Evolutionary conservation across 2,888 invertebrate species (phyloP), one percentile per base, ranked within the genome.

Genomic region (Portevinia maculata): DNA sequence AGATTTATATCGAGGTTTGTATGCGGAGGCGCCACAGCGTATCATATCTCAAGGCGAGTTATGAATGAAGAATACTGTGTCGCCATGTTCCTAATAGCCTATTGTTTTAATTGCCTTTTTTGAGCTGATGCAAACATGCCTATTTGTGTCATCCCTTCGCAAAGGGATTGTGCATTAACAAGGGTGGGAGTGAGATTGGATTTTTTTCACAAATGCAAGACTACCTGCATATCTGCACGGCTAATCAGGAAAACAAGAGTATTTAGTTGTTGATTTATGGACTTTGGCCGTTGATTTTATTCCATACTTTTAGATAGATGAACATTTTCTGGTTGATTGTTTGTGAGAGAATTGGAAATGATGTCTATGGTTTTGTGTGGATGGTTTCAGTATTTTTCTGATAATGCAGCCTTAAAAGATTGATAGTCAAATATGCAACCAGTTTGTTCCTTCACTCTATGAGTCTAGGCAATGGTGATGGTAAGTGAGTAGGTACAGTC

Each of bases 51-150:
- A 21, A 44, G 8, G 55, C 41, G 55, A 83, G 78, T 83, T 83
- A 83, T 83, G 83, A 83, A 83, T 83, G 78, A 71, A 83, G 55
- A 30, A 76, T 53, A 53, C 60, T 46, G 60, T 62, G 79, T 81
- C 83, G 83, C 83, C 83, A 71, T 73, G 60, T 62, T 65, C 70
- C 76, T 78, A 83, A 78, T 78, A 60, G 78, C 60, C 71, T 83
- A 78, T 83, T 83, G 83, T 83, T 83, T 83, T 78, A 83, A 83
- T 83, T 83, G 71, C 71, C 76, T 81, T 70, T 70, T 79, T 30
- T 59, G 39, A 64, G 32, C 41, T 81, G 70, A 81, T 71, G 64
- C 81, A 76, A 76, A 70, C 76, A 81, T 65, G 53, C 53, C 70
- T 81, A 81, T 71, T 76, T 65, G 34, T 81, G 70, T 65, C 76